Evolutionary conservation across 1,140 invertebrate species (phyloP).

Genomic region (Andricus grossulariae): DNA sequence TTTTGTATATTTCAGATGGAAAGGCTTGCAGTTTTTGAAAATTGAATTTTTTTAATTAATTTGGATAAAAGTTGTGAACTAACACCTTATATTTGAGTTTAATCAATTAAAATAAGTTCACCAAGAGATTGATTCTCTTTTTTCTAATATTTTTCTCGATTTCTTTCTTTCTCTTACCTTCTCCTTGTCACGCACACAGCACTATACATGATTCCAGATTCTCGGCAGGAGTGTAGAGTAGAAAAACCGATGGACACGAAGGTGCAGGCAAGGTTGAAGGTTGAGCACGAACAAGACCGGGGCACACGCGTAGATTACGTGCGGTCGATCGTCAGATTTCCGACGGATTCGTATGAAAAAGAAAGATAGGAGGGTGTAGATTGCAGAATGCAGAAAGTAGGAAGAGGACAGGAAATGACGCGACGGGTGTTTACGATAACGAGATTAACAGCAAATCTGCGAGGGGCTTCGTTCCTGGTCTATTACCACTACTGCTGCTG

Average conservation of each 20-base stretch:
- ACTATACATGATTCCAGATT: neutral
- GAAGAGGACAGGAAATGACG: constrained; percentile 36
- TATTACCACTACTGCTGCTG: constrained; percentile 5
- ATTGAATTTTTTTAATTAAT: no score
- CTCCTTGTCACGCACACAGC: neutral
- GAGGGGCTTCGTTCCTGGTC: constrained; percentile 41
- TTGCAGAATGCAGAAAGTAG: no score
- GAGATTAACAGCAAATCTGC: constrained; percentile 48
- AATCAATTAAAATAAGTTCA: no score
- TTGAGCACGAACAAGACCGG: constrained; percentile 9
- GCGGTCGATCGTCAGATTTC: constrained; percentile 12
- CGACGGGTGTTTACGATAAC: constrained; percentile 54
- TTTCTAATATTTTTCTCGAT: neutral
- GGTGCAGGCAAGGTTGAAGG: neutral
- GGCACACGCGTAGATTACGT: constrained; percentile 13
- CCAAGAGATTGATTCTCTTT: no score
- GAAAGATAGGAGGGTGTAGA: neutral
- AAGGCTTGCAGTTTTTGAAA: no score
- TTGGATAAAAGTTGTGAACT: no score
- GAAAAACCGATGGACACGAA: neutral
- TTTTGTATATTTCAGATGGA: no score
- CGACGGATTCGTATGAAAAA: neutral
- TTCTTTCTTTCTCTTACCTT: neutral
- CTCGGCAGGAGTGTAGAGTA: neutral
- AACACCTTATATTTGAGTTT: no score